Base-by-base conservation (phyloP, 2,797 vertebrate genomes). In the Crax fasciolata region DNA sequence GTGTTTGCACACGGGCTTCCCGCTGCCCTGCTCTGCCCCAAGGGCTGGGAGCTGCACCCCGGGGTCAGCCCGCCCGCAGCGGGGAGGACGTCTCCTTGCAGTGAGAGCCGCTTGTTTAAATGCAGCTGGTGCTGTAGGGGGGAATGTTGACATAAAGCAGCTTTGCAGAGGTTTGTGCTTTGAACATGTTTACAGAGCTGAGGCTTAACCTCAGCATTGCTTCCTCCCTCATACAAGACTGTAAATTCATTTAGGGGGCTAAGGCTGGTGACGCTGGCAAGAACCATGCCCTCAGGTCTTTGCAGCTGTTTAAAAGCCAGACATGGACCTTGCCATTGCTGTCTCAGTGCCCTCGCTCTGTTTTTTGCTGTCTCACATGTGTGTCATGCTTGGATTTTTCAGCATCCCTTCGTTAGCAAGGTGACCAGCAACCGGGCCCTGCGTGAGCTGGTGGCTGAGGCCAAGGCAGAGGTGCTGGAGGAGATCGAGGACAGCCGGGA, bases 391-490 rank as follows among this genome's bases (percentile, higher is more conserved):
- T 71, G 58, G 20, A n/a, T 93, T 90, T 90, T 84, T 21, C 95
- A 99, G 99, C 99, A 99, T 66, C 98, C 99, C 32, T 99, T 99
- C 1, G 98, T 99, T 93, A 98, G 94, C 83, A 98, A 98, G 0
- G 96, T 99, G 94, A 98, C 95, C 74, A 98, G 97, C 5, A 99
- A 99, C 97, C 98, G 98, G 65, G 99, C 99, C 0, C 96, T 99
- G 87, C 94, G 98, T 11, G 99, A 99, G 96, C 98, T 99, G 97
- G 99, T 99, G 95, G 99, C 99, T 0, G 99, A 99, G 97, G 99
- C 99, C 74, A 99, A 99, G 94, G 99, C 99, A 6, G 99, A 99
- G 95, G 99, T 99, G 96, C 99, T 99, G 99, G 99, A 99, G 97
- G 99, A 99, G 98, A 99, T 99, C 0, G 99, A 99, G 94, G 99